phyloP scores from a whole-genome alignment of 2,113 vertebrate genomes.

The Blennius ocellaris region DNA sequence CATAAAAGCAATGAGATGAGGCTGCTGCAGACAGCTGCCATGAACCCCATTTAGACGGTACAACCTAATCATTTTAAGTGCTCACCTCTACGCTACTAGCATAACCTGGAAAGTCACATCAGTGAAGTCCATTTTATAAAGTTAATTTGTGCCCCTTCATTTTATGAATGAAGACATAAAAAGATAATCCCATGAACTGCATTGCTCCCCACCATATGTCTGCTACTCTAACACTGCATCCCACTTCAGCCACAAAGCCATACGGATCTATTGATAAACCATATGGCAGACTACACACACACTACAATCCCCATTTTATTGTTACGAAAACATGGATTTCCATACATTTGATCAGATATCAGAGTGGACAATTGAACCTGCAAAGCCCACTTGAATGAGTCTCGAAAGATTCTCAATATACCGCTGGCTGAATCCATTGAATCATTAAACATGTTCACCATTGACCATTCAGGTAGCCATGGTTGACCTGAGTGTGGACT shows the following conservation, averaged over 20 bases:
- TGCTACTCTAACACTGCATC: background rate
- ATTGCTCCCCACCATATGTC: background rate
- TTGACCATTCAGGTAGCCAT: conserved; percentile 30
- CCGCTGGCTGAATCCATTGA: conserved; percentile 40
- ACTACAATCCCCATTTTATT: background rate
- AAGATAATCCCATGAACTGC: background rate
- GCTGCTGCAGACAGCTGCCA: conserved; percentile 34
- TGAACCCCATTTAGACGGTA: conserved; percentile 46
- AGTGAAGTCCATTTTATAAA: conserved; percentile 38
- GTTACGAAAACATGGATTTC: background rate
- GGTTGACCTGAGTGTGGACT: conserved; percentile 33
- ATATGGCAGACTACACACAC: background rate
- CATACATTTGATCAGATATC: conserved; percentile 18
- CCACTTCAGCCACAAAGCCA: conserved; percentile 12
- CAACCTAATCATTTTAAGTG: conserved; percentile 66
- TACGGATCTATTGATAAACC: background rate
- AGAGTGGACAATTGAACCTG: conserved; percentile 13
- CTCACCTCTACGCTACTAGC: conserved; percentile 33
- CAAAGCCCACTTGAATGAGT: conserved; percentile 3
- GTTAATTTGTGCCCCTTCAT: conserved; percentile 37
- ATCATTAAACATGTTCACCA: conserved; percentile 55
- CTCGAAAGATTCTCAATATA: conserved; percentile 39
- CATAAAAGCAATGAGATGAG: conserved; percentile 31
- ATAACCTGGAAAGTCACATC: conserved; percentile 49
- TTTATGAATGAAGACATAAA: conserved; percentile 35